These are phyloP conservation scores for Acrocephalus arundinaceus DNA, from an alignment of 2,113 vertebrate species.

Conservation along the genomic window DNA sequence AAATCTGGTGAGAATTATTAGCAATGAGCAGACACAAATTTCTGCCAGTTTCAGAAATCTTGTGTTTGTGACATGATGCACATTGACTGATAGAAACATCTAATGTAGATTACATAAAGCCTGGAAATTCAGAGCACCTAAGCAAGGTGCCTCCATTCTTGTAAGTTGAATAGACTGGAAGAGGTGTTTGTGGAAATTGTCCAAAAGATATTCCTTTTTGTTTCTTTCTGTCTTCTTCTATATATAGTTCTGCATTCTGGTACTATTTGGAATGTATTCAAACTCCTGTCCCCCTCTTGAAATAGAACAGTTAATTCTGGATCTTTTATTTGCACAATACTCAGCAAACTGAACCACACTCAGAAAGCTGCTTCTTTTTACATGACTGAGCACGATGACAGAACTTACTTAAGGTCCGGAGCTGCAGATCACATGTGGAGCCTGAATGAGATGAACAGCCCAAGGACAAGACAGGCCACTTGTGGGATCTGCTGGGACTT, in stretches of 20 bases:
- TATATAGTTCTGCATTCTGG: not conserved
- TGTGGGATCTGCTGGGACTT: not conserved
- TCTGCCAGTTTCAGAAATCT: not conserved
- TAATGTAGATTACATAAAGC: rapidly evolving
- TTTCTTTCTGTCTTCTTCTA: not conserved
- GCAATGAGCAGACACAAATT: not conserved
- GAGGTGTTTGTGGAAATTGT: not conserved
- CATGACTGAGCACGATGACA: rapidly evolving
- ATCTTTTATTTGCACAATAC: not conserved
- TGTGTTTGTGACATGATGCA: not conserved
- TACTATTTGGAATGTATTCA: not conserved
- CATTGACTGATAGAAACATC: not conserved
- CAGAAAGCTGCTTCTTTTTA: not conserved
- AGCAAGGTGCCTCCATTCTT: not conserved
- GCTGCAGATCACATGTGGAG: rapidly evolving
- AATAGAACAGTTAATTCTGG: not conserved
- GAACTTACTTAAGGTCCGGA: not conserved
- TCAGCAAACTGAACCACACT: not conserved
- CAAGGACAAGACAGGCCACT: not conserved
- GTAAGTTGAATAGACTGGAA: not conserved
- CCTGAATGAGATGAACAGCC: not conserved
- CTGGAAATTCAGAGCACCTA: not conserved
- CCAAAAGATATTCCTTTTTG: not conserved
- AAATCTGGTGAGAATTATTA: not conserved
- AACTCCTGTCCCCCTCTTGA: not conserved